Base-by-base conservation (phyloP, 2,888 invertebrate genomes). In the Argyra leucocephala region DNA sequence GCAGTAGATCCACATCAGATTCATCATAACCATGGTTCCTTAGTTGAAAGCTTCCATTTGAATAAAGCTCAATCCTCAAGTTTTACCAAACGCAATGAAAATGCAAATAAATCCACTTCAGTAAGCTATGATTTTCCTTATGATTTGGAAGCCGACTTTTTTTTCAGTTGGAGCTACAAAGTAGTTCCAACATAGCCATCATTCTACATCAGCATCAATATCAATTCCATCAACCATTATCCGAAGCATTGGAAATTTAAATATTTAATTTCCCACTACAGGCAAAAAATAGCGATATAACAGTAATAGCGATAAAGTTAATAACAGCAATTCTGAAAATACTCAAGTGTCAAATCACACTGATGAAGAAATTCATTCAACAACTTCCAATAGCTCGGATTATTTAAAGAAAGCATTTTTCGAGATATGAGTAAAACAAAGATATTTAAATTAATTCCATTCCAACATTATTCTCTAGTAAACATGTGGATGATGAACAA, bases 161-260 rank as follows among this genome's bases (percentile, higher is more conserved):
- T 78, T 94, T 94, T 73, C 91, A 89, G 57, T 91, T 91, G 0
- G 89, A 91, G 73, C 76, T 91, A 18, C 89, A 89, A 72, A 90
- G 90, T 73, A 89, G 88, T 72, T 82, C 84, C 0, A 87, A 62
- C 65, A 65, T 22, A 5, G 48, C 18, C 48, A 59, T 23, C 57
- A 10, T 57, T 10, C 3, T 9, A 71, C 6, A 66, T 70, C 18
- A 69, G 68, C 15, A 57, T 15, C 66, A n/a, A 69, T 66, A 64
- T 64, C 62, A 12, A 66, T 64, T 68, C 9, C 69, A 62, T 36
- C 82, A 0, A 74, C 85, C 0, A 80, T 83, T 1, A 80, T 83
- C 63, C 79, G 83, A 1, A 82, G 83, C 21, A 81, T 67, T 10
- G 24, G 37, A 22, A 21, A 62, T 22, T 21, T 62, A 31, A 36